These are phyloP conservation scores for Tanytarsus gracilentus DNA, from an alignment of 2,888 invertebrate species.

Conservation along the genomic window DNA sequence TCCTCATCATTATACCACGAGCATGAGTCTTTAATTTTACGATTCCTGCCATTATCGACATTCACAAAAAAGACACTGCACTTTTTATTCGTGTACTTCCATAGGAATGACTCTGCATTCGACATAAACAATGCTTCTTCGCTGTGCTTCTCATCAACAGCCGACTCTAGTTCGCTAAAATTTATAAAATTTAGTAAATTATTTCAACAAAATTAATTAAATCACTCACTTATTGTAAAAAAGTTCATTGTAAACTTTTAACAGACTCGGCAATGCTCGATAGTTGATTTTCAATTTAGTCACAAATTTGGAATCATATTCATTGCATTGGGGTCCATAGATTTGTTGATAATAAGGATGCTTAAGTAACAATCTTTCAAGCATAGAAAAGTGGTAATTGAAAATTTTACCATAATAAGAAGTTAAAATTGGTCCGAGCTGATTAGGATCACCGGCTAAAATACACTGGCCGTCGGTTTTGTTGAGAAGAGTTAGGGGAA, in stretches of 20 bases:
- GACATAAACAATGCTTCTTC: slow-evolving; percentile 37
- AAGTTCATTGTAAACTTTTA: slow-evolving; percentile 65
- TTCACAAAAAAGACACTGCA: not conserved
- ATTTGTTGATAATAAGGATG: slow-evolving; percentile 34
- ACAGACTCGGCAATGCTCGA: slow-evolving; percentile 68
- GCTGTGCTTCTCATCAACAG: slow-evolving; percentile 42
- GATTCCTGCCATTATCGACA: not conserved
- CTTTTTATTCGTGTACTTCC: not conserved
- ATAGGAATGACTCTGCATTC: not conserved
- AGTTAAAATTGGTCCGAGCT: slow-evolving; percentile 74
- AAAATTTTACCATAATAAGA: slow-evolving; percentile 54
- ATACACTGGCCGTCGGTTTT: slow-evolving; percentile 56
- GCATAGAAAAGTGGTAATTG: slow-evolving; percentile 63
- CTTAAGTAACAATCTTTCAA: slow-evolving; percentile 50
- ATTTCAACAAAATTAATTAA: not conserved
- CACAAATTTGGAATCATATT: slow-evolving; percentile 71
- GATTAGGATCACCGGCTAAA: slow-evolving; percentile 79
- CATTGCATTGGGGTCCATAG: slow-evolving; percentile 47
- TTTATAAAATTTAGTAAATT: too few relatives aligned
- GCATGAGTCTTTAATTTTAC: not conserved
- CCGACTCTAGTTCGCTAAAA: slow-evolving; percentile 57
- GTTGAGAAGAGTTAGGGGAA: slow-evolving; percentile 60
- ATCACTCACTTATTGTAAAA: slow-evolving; percentile 61
- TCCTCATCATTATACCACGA: slow-evolving; percentile 38
- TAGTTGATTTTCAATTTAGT: slow-evolving; percentile 83